Conservation (phyloP, 1,140 invertebrate genomes). For the Drosophila paulistorum region DNA sequence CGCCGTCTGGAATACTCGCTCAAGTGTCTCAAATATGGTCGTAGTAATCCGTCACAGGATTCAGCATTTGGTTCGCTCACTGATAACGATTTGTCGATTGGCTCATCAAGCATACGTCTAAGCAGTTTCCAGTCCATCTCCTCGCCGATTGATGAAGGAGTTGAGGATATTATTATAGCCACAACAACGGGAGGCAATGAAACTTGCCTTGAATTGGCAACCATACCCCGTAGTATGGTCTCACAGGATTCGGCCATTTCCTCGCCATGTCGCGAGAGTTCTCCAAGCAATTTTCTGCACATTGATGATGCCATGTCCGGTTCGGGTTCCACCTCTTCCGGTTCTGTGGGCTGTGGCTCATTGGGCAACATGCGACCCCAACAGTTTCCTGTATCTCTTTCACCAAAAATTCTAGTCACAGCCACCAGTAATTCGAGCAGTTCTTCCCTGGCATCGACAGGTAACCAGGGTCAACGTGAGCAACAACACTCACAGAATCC, state of each 20-base stretch:
- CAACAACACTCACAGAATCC: constrained; percentile 37
- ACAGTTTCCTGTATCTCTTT: constrained; percentile 78
- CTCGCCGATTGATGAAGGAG: constrained; percentile 82
- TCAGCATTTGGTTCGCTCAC: constrained; percentile 82
- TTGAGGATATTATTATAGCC: constrained; percentile 81
- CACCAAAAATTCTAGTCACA: constrained; percentile 77
- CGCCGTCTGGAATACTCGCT: constrained; percentile 80
- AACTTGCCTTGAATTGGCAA: constrained; percentile 76
- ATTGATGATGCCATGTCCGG: constrained; percentile 76
- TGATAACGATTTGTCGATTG: constrained; percentile 81
- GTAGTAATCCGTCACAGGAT: constrained; percentile 82
- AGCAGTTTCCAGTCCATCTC: constrained; percentile 83
- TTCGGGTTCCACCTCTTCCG: constrained; percentile 66
- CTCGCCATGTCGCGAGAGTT: constrained; percentile 78
- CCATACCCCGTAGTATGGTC: constrained; percentile 77
- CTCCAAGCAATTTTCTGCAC: constrained; percentile 75
- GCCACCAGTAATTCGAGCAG: constrained; percentile 78
- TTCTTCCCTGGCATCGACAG: constrained; percentile 69
- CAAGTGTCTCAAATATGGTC: constrained; percentile 81
- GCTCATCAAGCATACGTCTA: constrained; percentile 77
- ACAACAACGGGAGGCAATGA: constrained; percentile 80
- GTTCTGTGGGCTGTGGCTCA: constrained; percentile 57
- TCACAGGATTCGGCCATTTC: constrained; percentile 81
- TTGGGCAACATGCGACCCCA: constrained; percentile 70
- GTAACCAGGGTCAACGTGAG: constrained; percentile 30